Conservation (phyloP, 2,113 vertebrate species). For the Uria lomvia region DNA sequence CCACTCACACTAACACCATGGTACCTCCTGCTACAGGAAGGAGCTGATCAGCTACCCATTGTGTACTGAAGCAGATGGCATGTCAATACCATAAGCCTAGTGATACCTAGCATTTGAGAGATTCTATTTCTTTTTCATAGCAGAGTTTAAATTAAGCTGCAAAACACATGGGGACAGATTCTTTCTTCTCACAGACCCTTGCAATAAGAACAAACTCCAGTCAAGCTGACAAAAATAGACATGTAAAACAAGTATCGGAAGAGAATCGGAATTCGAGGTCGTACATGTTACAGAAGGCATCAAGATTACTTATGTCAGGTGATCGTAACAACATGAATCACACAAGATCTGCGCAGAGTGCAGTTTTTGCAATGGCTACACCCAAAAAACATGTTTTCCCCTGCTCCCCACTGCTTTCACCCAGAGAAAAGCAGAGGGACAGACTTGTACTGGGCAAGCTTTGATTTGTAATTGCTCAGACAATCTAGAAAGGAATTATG, state of each 20-base stretch:
- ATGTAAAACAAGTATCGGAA: background rate
- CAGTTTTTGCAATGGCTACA: background rate
- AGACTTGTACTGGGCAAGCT: background rate
- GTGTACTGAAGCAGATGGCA: background rate
- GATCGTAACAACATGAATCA: background rate
- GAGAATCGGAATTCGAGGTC: background rate
- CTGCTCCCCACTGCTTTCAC: background rate
- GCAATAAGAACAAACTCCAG: background rate
- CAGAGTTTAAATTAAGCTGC: conserved; percentile 7
- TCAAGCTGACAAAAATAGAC: background rate
- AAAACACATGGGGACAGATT: background rate
- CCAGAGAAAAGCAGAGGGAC: background rate
- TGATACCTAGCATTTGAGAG: background rate
- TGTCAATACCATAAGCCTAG: background rate
- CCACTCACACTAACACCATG: background rate
- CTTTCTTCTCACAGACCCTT: background rate
- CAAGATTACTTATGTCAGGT: background rate
- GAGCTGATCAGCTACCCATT: background rate
- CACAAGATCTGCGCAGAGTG: background rate
- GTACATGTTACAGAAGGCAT: background rate
- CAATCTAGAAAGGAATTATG: background rate
- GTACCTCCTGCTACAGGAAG: background rate
- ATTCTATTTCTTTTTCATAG: background rate
- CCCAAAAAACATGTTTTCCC: background rate
- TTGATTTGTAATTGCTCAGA: background rate